Base-by-base conservation (phyloP, 2,797 vertebrate species). In the Tapera naevia region DNA sequence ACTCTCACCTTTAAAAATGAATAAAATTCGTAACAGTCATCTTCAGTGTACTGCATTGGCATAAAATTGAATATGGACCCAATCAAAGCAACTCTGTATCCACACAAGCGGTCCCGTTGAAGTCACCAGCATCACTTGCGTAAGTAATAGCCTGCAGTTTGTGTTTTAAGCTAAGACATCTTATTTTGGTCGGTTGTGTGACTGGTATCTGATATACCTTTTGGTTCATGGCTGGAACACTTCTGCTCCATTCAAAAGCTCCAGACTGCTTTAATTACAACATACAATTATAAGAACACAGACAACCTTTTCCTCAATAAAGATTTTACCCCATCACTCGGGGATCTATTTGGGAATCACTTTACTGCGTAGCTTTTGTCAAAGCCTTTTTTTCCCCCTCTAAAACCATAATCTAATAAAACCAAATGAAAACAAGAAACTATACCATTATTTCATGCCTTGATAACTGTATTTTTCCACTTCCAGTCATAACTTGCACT, bases 331-430 rank as follows among this genome's bases (percentile, higher is more conserved):
- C 93, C 86, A 43, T 33, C 86, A 66, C 41, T 87, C 62, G 37
- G 73, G 89, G 71, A 86, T 87, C 17, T 37, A 61, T 65, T 76
- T 73, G 54, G 65, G 32, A 81, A 35, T 85, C 87, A 83, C 64
- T 83, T 94, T 35, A 71, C 54, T 81, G 70, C 45, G 78, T 96
- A 98, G 98, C 98, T 98, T 99, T 99, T 99, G 98, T 98, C 99
- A 99, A 99, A 99, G 98, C 98, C 98, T 98, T 98, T 97, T 86
- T 88, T 96, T 78, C 56, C 32, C 12, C 5, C 72, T 41, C 94
- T 69, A 94, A 97, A 97, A 81, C 93, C 97, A 94, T 86, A 93
- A 93, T 95, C 86, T 91, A 97, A 93, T 96, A 97, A 97, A 95
- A 97, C 76, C 61, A 81, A 96, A 93, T 57, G 51, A 92, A 76